phyloP scores from a whole-genome alignment of 1,140 invertebrate species.

The Megathymus violae region DNA sequence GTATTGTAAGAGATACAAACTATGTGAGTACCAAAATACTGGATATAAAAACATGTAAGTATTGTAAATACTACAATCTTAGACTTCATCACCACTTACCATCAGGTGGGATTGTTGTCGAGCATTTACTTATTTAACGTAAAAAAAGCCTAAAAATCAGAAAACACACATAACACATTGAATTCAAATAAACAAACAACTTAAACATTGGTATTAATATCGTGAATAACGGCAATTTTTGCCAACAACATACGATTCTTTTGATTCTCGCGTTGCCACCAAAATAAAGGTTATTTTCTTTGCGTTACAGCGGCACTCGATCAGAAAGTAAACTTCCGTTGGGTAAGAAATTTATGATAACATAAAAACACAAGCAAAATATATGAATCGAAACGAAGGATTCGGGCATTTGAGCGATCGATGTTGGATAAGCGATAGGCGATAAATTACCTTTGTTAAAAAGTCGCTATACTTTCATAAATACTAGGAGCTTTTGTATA shows the following conservation, averaged over 20 bases:
- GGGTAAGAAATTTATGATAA: slow-evolving; percentile 35
- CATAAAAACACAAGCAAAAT: slow-evolving; percentile 34
- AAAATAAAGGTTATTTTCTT: slow-evolving; percentile 20
- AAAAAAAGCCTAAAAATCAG: neutral
- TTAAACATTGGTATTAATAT: slow-evolving; percentile 25
- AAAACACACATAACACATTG: neutral
- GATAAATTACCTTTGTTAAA: neutral
- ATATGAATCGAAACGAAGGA: slow-evolving; percentile 7
- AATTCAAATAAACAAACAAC: slow-evolving; percentile 2
- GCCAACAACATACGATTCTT: slow-evolving; percentile 21
- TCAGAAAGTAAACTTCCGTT: slow-evolving; percentile 33
- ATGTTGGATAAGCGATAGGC: neutral
- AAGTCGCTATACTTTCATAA: no score
- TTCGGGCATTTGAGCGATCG: neutral
- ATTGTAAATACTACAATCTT: no score
- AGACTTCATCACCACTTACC: no score
- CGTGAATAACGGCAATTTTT: slow-evolving; percentile 32
- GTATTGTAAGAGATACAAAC: no score
- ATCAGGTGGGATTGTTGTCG: no score
- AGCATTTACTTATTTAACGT: no score
- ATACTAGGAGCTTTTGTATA: no score
- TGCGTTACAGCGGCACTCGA: slow-evolving; percentile 26
- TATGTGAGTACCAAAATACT: no score
- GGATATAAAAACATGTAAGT: no score
- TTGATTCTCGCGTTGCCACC: slow-evolving; percentile 31